Evolutionary conservation across 1,140 invertebrate genomes (phyloP).

Genomic region (Trachymyrmex cornetzi): DNA sequence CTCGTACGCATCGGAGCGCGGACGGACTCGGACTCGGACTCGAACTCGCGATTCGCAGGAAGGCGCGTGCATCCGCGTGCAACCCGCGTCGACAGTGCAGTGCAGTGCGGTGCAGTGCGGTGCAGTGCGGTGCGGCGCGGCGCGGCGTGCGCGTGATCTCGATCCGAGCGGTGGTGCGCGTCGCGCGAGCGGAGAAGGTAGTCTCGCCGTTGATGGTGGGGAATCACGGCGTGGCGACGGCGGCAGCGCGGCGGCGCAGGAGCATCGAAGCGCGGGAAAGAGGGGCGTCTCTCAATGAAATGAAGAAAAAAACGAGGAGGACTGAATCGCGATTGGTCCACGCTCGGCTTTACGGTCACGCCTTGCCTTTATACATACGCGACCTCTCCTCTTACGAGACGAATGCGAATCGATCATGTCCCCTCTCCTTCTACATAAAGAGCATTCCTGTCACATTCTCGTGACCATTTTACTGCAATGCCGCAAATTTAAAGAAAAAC

Average conservation of each 20-base stretch:
- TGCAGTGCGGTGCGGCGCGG: too few species aligned
- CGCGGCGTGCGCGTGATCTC: constrained; percentile 76
- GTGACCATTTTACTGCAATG: background rate
- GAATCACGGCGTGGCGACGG: constrained; percentile 72
- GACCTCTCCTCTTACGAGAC: constrained; percentile 25
- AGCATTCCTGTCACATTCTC: constrained; percentile 15
- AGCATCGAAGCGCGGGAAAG: constrained; percentile 40
- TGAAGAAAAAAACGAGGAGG: constrained; percentile 66
- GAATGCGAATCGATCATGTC: constrained; percentile 48
- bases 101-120: too few species aligned
- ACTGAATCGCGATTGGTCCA: constrained; percentile 82
- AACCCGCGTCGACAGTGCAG: constrained; percentile 42
- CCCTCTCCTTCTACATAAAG: background rate
- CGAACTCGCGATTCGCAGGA: constrained; percentile 47
- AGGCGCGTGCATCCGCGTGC: constrained; percentile 68
- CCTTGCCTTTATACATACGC: constrained; percentile 76
- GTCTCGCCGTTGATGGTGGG: constrained; percentile 68
- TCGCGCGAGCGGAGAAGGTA: constrained; percentile 57
- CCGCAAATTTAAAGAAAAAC: constrained; percentile 25
- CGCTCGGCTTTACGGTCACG: constrained; percentile 76
- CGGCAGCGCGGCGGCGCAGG: constrained; percentile 69
- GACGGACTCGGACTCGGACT: constrained; percentile 60
- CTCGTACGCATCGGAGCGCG: constrained; percentile 55
- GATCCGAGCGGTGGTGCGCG: constrained; percentile 70
- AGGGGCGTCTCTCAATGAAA: constrained; percentile 71